Evolutionary conservation across 2,797 vertebrate genomes (phyloP).

Genomic region (Phylloscopus collybita): DNA sequence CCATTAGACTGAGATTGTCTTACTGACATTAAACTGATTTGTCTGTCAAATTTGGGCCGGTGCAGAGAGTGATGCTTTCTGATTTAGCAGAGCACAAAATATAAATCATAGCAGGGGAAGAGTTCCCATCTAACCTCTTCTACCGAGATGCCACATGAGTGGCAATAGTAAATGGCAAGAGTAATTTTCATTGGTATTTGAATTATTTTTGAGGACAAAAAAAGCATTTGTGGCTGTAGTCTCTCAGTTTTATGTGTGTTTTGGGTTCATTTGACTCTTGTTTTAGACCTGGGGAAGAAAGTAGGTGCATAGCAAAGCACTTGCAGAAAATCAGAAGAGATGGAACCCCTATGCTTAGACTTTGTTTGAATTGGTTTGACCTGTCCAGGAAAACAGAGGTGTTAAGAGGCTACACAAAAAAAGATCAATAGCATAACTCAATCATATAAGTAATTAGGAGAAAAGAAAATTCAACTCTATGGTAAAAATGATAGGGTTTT

Average conservation of each 20-base stretch:
- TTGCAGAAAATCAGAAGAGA: not conserved
- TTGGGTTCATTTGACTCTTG: not conserved
- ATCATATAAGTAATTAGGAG: not conserved
- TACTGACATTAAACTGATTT: slow-evolving; percentile 25
- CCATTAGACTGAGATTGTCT: not conserved
- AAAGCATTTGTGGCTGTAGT: not conserved
- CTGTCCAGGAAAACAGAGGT: not conserved
- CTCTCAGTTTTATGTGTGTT: not conserved
- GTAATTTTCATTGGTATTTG: not conserved
- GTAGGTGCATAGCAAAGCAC: not conserved
- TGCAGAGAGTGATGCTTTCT: not conserved
- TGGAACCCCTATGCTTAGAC: not conserved
- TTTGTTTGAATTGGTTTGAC: not conserved
- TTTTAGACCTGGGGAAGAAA: not conserved
- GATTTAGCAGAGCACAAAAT: not conserved
- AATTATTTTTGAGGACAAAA: not conserved
- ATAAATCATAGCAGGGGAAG: not conserved
- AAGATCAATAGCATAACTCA: not conserved
- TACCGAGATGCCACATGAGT: not conserved
- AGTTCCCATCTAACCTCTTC: not conserved
- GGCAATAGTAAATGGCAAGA: not conserved
- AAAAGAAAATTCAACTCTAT: not conserved
- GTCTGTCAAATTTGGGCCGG: not conserved
- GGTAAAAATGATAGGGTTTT: not conserved
- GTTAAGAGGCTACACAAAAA: not conserved